Base-by-base conservation (phyloP, 2,113 vertebrate genomes). In the Motacilla alba region DNA sequence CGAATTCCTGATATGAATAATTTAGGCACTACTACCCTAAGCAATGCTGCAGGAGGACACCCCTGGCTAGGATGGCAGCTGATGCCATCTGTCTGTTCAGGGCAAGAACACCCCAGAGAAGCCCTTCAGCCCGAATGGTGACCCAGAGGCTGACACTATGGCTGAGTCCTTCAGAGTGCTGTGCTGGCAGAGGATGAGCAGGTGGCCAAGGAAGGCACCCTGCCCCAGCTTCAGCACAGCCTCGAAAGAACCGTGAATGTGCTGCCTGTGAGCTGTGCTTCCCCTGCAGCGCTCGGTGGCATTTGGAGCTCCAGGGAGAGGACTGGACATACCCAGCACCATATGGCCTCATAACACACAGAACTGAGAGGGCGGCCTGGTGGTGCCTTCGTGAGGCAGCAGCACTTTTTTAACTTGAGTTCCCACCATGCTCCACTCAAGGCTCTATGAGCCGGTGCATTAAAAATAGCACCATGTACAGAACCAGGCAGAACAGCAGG, bases 241-340 rank as follows among this genome's bases (percentile, higher is more conserved):
- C 4, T 37, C 0, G 0, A 74, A 75, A 70, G 33, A 80, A n/a
- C 33, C 1, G 0, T 0, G 10, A 9, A 31, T 67, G 58, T 49
- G 26, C n/a, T 4, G 4, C 43, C 53, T 60, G 26, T 3, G 39
- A 30, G 53, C 58, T 56, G 23, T 2, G 0, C 31, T 60, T 80
- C 11, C 7, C 55, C 28, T 37, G 60, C 74, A 63, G 77, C 43
- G 6, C 12, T 14, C 2, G 0, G 37, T 3, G 15, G 33, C 26
- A 24, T 76, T 64, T 68, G 37, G 1, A 56, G 58, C 66, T 17
- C 10, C 1, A 0, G 12, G 58, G 41, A 81, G n/a, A 59, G 59
- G 14, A n/a, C 50, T 4, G 4, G 55, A 4, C 10, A n/a, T 50
- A 56, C 27, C 52, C 78, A 56, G 66, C 70, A 16, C 69, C 18